These are phyloP conservation scores for Vireo griseus DNA, from an alignment of 2,797 vertebrate genomes.

Conservation along the genomic window DNA sequence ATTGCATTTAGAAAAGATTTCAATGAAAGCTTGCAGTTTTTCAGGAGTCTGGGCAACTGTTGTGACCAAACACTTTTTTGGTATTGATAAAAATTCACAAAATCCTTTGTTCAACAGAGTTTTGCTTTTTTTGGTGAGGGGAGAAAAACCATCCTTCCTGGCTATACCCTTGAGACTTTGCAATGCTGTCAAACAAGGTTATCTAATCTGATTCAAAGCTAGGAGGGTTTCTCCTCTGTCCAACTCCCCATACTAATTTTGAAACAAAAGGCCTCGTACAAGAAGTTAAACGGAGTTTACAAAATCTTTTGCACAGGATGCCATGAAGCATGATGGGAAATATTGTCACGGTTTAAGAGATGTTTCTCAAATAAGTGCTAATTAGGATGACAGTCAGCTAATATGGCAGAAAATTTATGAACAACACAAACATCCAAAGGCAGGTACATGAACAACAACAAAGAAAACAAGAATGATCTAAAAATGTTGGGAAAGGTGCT, in stretches of 20 bases:
- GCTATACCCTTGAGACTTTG: background rate
- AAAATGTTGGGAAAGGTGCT: constrained; percentile 62
- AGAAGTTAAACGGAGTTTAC: background rate
- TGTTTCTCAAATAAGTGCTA: constrained; percentile 44
- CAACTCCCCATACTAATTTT: background rate
- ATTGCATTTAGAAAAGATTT: background rate
- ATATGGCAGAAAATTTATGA: constrained; percentile 44
- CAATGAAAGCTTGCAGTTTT: background rate
- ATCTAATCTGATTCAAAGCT: background rate
- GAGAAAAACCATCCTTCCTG: background rate
- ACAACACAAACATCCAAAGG: constrained; percentile 62
- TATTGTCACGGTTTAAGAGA: constrained; percentile 68
- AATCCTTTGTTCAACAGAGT: background rate
- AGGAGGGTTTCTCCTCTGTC: background rate
- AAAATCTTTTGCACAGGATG: constrained; percentile 40
- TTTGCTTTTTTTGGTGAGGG: background rate
- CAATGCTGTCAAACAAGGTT: background rate
- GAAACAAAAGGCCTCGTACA: background rate
- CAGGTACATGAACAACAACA: constrained; percentile 62
- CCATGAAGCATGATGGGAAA: constrained; percentile 76
- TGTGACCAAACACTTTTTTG: background rate
- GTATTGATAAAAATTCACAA: background rate
- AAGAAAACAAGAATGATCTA: constrained; percentile 67
- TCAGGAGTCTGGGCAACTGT: background rate
- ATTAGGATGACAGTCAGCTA: constrained; percentile 23